phyloP scores from a whole-genome alignment of 2,888 invertebrate species.

The Drosophila demipolita region DNA sequence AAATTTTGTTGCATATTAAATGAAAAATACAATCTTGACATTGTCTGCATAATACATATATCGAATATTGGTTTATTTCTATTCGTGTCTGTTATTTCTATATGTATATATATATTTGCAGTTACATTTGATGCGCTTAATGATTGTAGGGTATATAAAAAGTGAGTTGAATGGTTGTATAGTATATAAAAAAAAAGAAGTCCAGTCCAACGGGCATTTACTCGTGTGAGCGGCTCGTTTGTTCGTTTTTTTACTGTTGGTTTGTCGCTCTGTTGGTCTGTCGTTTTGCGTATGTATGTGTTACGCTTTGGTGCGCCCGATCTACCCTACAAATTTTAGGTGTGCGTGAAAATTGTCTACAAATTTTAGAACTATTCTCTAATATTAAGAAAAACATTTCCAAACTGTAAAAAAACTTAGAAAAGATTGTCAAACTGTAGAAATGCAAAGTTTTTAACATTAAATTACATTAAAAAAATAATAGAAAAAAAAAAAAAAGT shows the following conservation, averaged over 20 bases:
- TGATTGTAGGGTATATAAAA: not conserved
- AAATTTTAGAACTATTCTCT: too few species aligned
- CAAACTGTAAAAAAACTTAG: not conserved
- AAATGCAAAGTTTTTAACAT: too few species aligned
- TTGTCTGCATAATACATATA: not conserved
- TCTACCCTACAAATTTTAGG: slow-evolving; percentile 35
- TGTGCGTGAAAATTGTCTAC: slow-evolving; percentile 8
- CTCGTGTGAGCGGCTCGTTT: slow-evolving; percentile 38
- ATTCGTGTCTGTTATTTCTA: not conserved
- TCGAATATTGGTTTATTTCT: not conserved
- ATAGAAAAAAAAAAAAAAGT: too few species aligned
- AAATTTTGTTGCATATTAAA: not conserved
- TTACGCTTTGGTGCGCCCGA: slow-evolving; percentile 58
- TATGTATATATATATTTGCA: not conserved
- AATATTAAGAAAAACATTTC: too few species aligned
- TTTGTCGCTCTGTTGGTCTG: slow-evolving; percentile 18
- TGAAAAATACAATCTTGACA: not conserved
- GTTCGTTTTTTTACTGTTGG: slow-evolving; percentile 18
- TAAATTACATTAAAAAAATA: too few species aligned
- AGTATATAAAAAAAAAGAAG: slow-evolving; percentile 18
- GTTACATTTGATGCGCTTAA: not conserved
- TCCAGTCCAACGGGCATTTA: slow-evolving; percentile 41
- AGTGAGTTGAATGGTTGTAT: slow-evolving; percentile 2
- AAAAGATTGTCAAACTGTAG: too few species aligned
- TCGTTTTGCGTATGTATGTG: slow-evolving; percentile 26